Conservation (phyloP, 2,888 invertebrate species). For the Acronicta leporina region DNA sequence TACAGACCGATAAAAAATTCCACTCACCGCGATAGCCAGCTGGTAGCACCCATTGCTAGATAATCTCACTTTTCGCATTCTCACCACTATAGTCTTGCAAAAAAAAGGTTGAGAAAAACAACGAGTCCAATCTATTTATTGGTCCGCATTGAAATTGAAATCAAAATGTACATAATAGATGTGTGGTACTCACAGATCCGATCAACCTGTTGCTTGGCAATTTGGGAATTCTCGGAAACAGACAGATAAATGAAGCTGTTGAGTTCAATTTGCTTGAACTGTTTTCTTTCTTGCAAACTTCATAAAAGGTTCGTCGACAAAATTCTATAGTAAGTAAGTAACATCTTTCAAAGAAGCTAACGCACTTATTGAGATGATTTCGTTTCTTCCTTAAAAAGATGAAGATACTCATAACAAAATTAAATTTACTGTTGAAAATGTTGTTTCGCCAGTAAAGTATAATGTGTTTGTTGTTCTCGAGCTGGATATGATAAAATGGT, state of each 20-base stretch:
- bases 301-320: not conserved
- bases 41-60: no score
- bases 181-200: conserved; percentile 8
- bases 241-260: conserved; percentile 28
- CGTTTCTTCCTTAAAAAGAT: conserved; percentile 52
- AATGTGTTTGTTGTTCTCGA: conserved; percentile 57
- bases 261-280: conserved; percentile 21
- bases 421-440: conserved; percentile 50
- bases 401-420: conserved; percentile 57
- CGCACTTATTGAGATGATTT: conserved; percentile 42
- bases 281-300: conserved; percentile 24
- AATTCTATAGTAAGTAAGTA: not conserved
- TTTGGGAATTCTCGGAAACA: conserved; percentile 39
- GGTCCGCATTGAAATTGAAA: conserved; percentile 7
- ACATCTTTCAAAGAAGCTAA: conserved; percentile 45
- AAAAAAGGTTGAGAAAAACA: conserved; percentile 1
- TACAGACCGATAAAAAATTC: not conserved
- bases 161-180: conserved; percentile 29
- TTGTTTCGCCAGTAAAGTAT: conserved; percentile 32
- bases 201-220: conserved; percentile 60
- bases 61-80: no score
- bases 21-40: no score
- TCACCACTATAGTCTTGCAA: no score
- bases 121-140: not conserved
- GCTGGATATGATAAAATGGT: conserved; percentile 59